Percentiles rank a stretch among this genome's conserved stretches.
Conservation (phyloP, 1,140 invertebrate species). For the Wasmannia auropunctata region DNA sequence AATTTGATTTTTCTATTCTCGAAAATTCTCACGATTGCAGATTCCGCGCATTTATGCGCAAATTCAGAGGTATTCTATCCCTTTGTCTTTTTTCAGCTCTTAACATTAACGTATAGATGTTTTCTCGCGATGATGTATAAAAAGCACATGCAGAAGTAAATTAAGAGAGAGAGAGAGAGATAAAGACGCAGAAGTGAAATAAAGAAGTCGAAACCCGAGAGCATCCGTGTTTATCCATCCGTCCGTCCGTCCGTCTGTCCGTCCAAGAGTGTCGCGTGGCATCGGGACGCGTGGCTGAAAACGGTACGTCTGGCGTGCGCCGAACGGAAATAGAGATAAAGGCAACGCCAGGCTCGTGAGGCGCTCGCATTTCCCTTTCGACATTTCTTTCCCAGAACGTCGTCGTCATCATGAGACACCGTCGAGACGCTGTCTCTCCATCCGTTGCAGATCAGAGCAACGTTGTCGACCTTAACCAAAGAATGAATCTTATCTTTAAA, state of each 20-base stretch:
- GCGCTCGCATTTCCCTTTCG: conserved; percentile 24
- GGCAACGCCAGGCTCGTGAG: not conserved
- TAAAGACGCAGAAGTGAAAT: not conserved
- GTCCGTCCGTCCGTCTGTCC: not conserved
- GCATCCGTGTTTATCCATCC: not conserved
- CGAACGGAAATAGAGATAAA: conserved; percentile 45
- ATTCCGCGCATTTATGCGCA: too few species aligned
- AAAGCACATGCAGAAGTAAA: not conserved
- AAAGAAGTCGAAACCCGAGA: not conserved
- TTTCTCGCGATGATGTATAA: not conserved
- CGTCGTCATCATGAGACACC: conserved; percentile 26
- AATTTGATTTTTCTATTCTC: not conserved
- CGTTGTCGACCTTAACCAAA: not conserved
- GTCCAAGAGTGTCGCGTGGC: conserved; percentile 24
- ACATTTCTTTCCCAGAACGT: conserved; percentile 5
- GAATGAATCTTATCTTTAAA: not conserved
- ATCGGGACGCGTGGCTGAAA: conserved; percentile 26
- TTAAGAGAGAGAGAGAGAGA: too few species aligned
- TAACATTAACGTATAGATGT: not conserved
- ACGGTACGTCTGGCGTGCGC: conserved; percentile 30
- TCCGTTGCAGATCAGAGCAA: not conserved
- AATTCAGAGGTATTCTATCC: too few species aligned
- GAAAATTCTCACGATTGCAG: not conserved
- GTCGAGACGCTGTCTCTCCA: conserved; percentile 28
- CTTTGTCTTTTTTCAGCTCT: not conserved